These are phyloP conservation scores for Meliscaeva auricollis DNA, from an alignment of 2,888 invertebrate species.

Conservation along the genomic window DNA sequence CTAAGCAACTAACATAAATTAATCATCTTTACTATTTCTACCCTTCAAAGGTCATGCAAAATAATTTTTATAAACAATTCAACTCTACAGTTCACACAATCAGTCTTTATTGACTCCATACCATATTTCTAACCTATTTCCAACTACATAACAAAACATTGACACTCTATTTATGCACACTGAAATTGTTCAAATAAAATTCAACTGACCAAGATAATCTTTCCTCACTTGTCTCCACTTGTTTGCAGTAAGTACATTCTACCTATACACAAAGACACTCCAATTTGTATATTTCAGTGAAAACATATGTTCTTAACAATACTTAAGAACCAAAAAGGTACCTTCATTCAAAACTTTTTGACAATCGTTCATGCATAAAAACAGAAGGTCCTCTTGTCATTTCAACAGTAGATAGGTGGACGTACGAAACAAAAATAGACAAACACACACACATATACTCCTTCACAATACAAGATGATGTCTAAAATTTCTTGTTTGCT, in stretches of 20 bases:
- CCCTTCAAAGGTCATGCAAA: too few species aligned
- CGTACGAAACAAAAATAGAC: background rate
- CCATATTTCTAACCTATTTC: background rate
- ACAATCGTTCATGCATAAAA: conserved; percentile 67
- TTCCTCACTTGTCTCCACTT: conserved; percentile 48
- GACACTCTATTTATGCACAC: background rate
- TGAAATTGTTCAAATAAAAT: conserved; percentile 17
- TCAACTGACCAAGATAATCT: conserved; percentile 61
- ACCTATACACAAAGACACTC: conserved; percentile 35
- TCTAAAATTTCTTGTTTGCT: conserved; percentile 32
- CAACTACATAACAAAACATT: background rate
- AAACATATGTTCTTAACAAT: conserved; percentile 54
- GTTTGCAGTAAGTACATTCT: conserved; percentile 31
- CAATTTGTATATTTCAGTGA: conserved; percentile 52
- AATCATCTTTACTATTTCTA: too few species aligned
- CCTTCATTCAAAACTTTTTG: conserved; percentile 59
- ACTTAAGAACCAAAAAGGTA: conserved; percentile 47
- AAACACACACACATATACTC: conserved; percentile 1
- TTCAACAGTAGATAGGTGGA: background rate
- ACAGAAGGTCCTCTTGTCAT: conserved; percentile 62
- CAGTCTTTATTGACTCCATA: background rate
- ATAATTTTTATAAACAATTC: too few species aligned
- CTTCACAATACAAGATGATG: conserved; percentile 2
- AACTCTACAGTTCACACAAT: too few species aligned
- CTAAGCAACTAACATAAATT: too few species aligned